phyloP scores from a whole-genome alignment of 1,140 invertebrate species.

The Holotrichia oblita region DNA sequence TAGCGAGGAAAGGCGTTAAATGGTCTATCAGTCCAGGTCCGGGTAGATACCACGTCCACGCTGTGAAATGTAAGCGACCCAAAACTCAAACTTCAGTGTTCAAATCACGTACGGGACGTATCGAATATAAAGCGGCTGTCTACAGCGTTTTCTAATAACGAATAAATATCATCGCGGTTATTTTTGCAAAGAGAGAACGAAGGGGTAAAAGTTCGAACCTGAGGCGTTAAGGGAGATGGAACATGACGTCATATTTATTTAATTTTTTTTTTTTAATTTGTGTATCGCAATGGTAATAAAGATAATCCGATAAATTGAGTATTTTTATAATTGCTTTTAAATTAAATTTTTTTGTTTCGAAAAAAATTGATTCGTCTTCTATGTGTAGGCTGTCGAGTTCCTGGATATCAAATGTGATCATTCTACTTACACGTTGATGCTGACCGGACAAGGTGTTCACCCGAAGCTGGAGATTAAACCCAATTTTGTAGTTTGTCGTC shows the following conservation, averaged over 20 bases:
- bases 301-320: too few species aligned
- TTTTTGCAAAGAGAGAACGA: too few species aligned
- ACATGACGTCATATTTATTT: too few species aligned
- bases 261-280: too few species aligned
- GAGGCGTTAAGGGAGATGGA: too few species aligned
- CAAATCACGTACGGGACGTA: conserved; percentile 46
- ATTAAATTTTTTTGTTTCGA: too few species aligned
- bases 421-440: not conserved
- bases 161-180: too few species aligned
- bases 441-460: not conserved
- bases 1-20: conserved; percentile 47
- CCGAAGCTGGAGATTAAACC: not conserved
- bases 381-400: not conserved
- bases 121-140: conserved; percentile 46
- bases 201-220: too few species aligned
- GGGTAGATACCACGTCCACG: conserved; percentile 52
- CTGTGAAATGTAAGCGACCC: conserved; percentile 45
- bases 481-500: not conserved
- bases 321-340: too few species aligned
- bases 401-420: not conserved
- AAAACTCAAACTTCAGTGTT: conserved; percentile 52
- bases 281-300: too few species aligned
- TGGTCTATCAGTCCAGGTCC: conserved; percentile 54
- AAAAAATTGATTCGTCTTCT: not conserved
- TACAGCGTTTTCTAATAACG: conserved; percentile 42